Evolutionary conservation across 2,113 vertebrate genomes (phyloP).

Genomic region (Myrmecobius fasciatus): DNA sequence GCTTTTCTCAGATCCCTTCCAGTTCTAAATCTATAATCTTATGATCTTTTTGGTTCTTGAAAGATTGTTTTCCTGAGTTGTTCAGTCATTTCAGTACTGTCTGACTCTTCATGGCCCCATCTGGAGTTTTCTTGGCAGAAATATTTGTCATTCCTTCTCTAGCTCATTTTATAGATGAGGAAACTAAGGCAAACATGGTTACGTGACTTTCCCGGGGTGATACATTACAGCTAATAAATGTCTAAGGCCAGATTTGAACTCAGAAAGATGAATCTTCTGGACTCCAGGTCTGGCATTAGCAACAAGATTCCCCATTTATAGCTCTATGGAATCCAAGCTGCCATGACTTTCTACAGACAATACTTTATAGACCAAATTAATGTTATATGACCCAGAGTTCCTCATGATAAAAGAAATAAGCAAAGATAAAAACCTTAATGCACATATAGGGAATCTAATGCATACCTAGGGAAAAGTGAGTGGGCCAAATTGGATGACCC

Average conservation of each 20-base stretch:
- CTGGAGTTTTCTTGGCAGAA: background rate
- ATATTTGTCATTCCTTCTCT: background rate
- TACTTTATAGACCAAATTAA: background rate
- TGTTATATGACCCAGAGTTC: background rate
- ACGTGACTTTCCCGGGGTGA: background rate
- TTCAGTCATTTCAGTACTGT: background rate
- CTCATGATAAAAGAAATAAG: background rate
- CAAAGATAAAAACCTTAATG: background rate
- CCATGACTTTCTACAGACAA: background rate
- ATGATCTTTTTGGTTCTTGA: background rate
- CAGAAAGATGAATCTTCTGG: background rate
- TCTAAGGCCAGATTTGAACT: background rate
- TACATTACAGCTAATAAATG: background rate
- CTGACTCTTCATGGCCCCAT: background rate
- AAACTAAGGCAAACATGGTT: background rate
- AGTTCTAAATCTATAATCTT: background rate
- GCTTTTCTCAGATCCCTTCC: background rate
- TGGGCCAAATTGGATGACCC: background rate
- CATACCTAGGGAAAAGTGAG: background rate
- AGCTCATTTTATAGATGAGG: background rate
- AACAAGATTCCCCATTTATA: background rate
- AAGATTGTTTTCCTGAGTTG: background rate
- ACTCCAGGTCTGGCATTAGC: background rate
- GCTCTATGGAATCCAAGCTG: background rate
- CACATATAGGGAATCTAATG: background rate